phyloP scores from a whole-genome alignment of 30 jellyfish, hydroid and myxozoan species.

The Mastigias papua region DNA sequence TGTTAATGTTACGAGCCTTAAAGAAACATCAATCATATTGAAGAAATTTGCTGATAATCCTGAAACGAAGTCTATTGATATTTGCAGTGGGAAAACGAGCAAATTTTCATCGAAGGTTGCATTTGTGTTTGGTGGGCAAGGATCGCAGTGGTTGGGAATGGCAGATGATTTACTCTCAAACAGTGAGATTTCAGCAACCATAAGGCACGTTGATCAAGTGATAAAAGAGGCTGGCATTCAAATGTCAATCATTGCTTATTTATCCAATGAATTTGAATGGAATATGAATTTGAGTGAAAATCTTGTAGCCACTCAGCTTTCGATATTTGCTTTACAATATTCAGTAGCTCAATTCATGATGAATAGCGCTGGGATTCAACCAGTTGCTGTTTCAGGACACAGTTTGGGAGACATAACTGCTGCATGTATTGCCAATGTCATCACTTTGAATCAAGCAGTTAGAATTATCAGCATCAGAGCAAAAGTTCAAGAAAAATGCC shows the following conservation, averaged over 20 bases:
- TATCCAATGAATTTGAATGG: neutral
- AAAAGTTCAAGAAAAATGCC: constrained; percentile 42
- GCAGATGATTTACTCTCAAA: constrained; percentile 13
- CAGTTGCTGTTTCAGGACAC: constrained; percentile 57
- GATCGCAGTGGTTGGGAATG: constrained; percentile 59
- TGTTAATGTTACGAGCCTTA: constrained; percentile 2
- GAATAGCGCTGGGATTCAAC: constrained; percentile 23
- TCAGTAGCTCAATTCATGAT: constrained; percentile 56
- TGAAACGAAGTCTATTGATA: constrained; percentile 2
- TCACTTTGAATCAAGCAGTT: constrained; percentile 37
- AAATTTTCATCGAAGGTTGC: constrained; percentile 21
- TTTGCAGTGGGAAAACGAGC: constrained; percentile 25
- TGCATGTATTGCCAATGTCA: constrained; percentile 58
- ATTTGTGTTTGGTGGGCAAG: constrained; percentile 72
- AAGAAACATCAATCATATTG: constrained; percentile 3
- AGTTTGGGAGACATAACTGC: constrained; percentile 75
- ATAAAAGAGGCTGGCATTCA: neutral
- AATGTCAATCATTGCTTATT: constrained; percentile 18
- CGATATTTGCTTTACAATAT: constrained; percentile 59
- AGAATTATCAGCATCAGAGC: constrained; percentile 44
- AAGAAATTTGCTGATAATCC: constrained; percentile 4
- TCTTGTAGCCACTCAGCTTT: constrained; percentile 28
- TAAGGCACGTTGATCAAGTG: constrained; percentile 10
- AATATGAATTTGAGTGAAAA: neutral
- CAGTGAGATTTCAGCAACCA: neutral